Percentiles rank a stretch among this genome's conserved stretches.
Evolutionary conservation across 2,888 invertebrate species (phyloP).

Genomic region (Phorcus lineatus): DNA sequence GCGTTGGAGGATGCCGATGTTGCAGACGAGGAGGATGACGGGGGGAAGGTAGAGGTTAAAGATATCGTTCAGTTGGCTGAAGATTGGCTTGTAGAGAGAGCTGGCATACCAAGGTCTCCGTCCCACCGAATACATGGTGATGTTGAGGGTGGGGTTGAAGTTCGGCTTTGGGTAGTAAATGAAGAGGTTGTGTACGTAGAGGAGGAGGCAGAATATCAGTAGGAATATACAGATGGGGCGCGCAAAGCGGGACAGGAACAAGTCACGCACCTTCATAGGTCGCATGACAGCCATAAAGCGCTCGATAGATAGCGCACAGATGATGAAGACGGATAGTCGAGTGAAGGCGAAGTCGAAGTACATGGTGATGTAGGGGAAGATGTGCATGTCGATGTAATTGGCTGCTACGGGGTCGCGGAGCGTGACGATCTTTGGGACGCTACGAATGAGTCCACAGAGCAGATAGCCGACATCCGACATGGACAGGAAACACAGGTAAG

Average conservation of each 20-base stretch:
- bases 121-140: neutral
- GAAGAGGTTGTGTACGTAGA: neutral
- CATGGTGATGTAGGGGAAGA: neutral
- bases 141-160: neutral
- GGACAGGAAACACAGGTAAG: neutral
- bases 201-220: neutral
- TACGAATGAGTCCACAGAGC: neutral
- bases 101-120: neutral
- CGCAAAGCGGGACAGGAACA: neutral
- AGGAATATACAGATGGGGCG: neutral
- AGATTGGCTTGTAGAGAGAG: neutral
- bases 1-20: neutral
- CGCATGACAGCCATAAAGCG: neutral
- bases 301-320: neutral
- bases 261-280: neutral
- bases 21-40: neutral
- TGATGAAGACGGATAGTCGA: neutral
- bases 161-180: neutral
- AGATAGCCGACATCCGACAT: neutral
- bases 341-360: neutral
- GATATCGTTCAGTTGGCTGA: neutral
- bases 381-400: neutral
- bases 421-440: neutral
- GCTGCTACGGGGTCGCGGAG: neutral
- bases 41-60: neutral